These are phyloP conservation scores for Taphrorychus bicolor DNA, from an alignment of 2,888 invertebrate species.

Conservation along the genomic window DNA sequence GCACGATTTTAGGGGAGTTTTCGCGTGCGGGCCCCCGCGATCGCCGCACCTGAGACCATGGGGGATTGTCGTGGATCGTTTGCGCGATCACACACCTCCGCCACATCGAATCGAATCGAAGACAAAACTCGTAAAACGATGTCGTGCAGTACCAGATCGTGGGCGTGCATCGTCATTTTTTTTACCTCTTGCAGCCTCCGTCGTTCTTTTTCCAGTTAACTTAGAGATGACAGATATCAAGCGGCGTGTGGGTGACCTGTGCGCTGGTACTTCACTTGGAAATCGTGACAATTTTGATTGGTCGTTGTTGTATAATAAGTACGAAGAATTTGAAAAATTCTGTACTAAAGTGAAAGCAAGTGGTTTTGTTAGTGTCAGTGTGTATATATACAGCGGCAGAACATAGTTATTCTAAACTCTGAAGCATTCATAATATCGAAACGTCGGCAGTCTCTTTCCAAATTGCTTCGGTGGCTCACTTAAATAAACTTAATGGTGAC, in stretches of 20 bases:
- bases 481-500: no score
- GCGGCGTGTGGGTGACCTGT: constrained; percentile 8
- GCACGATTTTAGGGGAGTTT: constrained; percentile 28
- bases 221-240: constrained; percentile 33
- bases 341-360: no score
- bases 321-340: no score
- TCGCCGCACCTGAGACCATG: background rate
- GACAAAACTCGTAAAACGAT: constrained; percentile 8
- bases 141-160: constrained; percentile 24
- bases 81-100: background rate
- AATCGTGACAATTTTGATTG: background rate
- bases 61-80: background rate
- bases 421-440: no score
- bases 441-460: no score
- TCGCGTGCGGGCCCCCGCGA: background rate
- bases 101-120: background rate
- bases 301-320: no score
- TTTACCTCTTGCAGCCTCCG: background rate
- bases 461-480: no score
- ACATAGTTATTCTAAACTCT: no score
- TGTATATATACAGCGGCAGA: no score
- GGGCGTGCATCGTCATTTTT: constrained; percentile 31
- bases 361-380: no score
- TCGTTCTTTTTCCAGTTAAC: background rate
- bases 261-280: background rate